These are phyloP conservation scores for Tyrannus savana DNA, from an alignment of 2,113 vertebrate species.

Conservation along the genomic window DNA sequence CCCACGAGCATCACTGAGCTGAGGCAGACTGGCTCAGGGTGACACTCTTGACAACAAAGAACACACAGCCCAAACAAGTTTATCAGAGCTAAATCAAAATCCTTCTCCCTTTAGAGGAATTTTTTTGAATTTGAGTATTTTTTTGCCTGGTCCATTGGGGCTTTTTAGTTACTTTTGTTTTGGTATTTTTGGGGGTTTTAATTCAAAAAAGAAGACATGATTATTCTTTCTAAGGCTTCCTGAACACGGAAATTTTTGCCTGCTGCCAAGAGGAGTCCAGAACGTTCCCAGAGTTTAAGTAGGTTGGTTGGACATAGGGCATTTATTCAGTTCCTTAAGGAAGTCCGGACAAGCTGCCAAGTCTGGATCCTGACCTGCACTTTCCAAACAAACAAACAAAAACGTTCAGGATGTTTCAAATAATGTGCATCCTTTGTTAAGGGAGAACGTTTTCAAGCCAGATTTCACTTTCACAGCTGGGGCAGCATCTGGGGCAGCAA, in stretches of 20 bases:
- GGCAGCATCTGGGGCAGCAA: accelerated
- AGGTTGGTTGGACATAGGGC: not conserved
- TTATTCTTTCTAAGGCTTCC: not conserved
- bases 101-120: not conserved
- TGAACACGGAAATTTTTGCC: not conserved
- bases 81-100: not conserved
- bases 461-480: not conserved
- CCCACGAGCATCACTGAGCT: not conserved
- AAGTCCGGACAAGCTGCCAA: slow-evolving; percentile 2
- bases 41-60: not conserved
- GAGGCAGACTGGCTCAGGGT: not conserved
- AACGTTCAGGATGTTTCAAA: not conserved
- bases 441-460: not conserved
- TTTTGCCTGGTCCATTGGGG: not conserved
- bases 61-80: not conserved
- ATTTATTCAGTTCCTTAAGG: not conserved
- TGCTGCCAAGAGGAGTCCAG: not conserved
- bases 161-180: not conserved
- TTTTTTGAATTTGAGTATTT: not conserved
- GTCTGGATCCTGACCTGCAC: not conserved
- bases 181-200: too few species aligned
- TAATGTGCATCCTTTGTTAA: not conserved
- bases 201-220: not conserved
- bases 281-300: not conserved
- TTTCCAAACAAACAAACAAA: slow-evolving; percentile 16